A percentile compares a stretch with the other conserved stretches of the same genome.
These are phyloP conservation scores for Julus scandinavius DNA, from an alignment of 2,888 invertebrate genomes.

Conservation along the genomic window DNA sequence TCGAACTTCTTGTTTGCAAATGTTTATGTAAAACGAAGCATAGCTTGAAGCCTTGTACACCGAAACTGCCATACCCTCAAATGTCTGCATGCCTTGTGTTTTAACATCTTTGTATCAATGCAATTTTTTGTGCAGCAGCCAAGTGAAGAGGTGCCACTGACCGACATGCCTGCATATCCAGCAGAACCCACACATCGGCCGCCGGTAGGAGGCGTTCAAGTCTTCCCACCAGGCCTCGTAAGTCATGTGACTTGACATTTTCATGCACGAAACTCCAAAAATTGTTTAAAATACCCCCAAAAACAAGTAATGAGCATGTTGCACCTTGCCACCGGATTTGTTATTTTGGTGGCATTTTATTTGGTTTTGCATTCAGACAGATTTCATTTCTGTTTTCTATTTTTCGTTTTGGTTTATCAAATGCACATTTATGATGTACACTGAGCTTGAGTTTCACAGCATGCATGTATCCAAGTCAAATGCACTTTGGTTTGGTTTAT, in stretches of 20 bases:
- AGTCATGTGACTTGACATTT: slow-evolving; percentile 58
- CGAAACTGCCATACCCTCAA: too few species aligned
- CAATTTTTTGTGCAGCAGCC: neutral
- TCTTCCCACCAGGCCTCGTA: slow-evolving; percentile 68
- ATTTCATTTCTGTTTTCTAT: slow-evolving; percentile 22
- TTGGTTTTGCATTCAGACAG: slow-evolving; percentile 5
- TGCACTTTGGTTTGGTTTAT: slow-evolving; percentile 44
- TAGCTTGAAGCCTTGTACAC: too few species aligned
- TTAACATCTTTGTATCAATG: neutral
- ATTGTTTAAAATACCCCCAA: neutral
- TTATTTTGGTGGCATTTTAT: slow-evolving; percentile 22
- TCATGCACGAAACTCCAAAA: slow-evolving; percentile 33
- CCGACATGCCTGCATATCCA: slow-evolving; percentile 59
- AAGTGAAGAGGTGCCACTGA: slow-evolving; percentile 63
- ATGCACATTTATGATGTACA: neutral
- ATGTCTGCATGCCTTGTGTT: too few species aligned
- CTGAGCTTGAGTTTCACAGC: slow-evolving; percentile 9
- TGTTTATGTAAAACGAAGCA: too few species aligned
- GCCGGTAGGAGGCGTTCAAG: slow-evolving; percentile 68
- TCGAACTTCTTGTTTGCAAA: too few species aligned
- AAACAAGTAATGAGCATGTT: slow-evolving; percentile 10
- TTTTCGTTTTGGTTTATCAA: neutral
- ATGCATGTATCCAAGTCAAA: slow-evolving; percentile 51
- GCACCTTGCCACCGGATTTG: neutral
- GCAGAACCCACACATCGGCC: slow-evolving; percentile 61